Evolutionary conservation across 2,113 vertebrate species (phyloP).

Genomic region (Triplophysa dalaica): DNA sequence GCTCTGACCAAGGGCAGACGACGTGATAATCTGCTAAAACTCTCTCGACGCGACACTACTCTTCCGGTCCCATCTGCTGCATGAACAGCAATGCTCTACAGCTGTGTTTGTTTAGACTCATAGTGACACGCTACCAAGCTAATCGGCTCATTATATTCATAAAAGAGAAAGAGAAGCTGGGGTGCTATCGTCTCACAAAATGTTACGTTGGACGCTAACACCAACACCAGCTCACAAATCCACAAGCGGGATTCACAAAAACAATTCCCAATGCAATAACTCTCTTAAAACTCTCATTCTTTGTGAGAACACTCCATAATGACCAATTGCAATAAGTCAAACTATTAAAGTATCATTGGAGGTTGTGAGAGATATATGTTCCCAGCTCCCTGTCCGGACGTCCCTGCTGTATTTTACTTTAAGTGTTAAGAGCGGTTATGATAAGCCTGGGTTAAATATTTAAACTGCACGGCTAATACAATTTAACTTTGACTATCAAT

Average conservation of each 20-base stretch:
- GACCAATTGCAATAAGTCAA: conserved; percentile 15
- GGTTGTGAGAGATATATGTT: conserved; percentile 36
- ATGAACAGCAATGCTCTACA: conserved; percentile 3
- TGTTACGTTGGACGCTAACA: neutral
- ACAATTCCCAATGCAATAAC: neutral
- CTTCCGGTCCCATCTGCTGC: conserved; percentile 12
- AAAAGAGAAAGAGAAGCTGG: neutral
- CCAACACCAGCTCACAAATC: conserved; percentile 10
- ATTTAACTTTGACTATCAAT: conserved; percentile 90
- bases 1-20: conserved; percentile 71
- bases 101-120: conserved; percentile 33
- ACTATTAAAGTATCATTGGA: conserved; percentile 25
- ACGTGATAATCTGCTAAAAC: conserved; percentile 23
- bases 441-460: conserved; percentile 91
- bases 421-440: conserved; percentile 90
- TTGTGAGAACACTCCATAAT: conserved; percentile 9
- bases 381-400: conserved; percentile 50
- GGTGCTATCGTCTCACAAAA: neutral
- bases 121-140: conserved; percentile 13
- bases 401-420: conserved; percentile 74
- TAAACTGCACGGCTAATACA: conserved; percentile 84
- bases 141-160: conserved; percentile 37
- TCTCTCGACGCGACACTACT: neutral
- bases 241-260: neutral
- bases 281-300: neutral